Evolutionary conservation across 2,888 invertebrate species (phyloP), one percentile per base, ranked within the genome.

Genomic region (Drosophila multiciliata): DNA sequence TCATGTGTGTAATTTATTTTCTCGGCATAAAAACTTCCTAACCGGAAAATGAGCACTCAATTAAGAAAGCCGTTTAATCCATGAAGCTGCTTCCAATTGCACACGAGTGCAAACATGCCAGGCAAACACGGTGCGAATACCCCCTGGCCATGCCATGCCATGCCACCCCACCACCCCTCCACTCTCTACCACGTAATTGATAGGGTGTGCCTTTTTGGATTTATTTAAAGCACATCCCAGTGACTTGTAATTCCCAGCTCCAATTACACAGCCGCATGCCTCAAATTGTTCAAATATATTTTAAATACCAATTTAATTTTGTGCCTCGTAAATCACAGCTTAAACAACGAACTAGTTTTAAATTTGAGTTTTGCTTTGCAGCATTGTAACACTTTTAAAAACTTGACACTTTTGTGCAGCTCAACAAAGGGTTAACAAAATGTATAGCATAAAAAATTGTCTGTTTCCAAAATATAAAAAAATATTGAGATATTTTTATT

Each of bases 31-130:
- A 85, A 87, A 89, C 86, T 89, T 89, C 90, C 88, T 89, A 86
- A 89, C 90, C 86, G 90, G 88, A 87, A 87, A 87, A 87, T 87
- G 90, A 90, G 90, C 87, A 86, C 88, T 88, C 90, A 90, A 87
- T 87, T 87, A 87, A 87, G 90, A 82, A 86, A 90, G 75, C 86
- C 83, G 65, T 80, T 90, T 80, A 87, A 87, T 88, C 90, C 86
- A 79, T 75, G 81, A 85, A 78, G 80, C 67, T 77, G 79, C 72
- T 78, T 81, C 26, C 67, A 73, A 77, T 69, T 73, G 70, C 73
- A 76, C 69, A 67, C 58, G 57, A 65, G 35, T 64, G 52, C 68
- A 62, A 53, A 55, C 62, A 62, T 60, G 36, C 55, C 68, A 49
- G 38, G 40, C 36, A 58, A 61, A 45, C 23, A 45, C 15, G 45